phyloP scores from a whole-genome alignment of 1,140 invertebrate genomes.

The Drosophila orosa region DNA sequence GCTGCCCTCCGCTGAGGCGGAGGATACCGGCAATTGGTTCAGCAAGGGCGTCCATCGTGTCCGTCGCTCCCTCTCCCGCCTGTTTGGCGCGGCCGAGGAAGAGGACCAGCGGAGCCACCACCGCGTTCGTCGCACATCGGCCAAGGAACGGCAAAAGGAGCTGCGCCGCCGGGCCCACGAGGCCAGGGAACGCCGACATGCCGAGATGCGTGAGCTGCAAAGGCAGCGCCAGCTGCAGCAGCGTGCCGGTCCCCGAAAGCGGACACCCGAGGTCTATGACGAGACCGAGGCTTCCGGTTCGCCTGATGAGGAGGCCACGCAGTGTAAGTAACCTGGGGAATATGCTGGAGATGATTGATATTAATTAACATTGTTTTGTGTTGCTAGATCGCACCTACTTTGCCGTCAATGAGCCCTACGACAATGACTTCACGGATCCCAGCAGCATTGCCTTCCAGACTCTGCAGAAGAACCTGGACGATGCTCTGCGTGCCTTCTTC shows the following conservation, averaged over 20 bases:
- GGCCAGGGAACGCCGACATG: neutral
- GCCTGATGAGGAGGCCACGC: conserved; percentile 27
- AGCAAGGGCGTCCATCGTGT: conserved; percentile 61
- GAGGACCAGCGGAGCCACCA: neutral
- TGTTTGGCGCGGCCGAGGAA: conserved; percentile 57
- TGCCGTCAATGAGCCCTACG: conserved; percentile 64
- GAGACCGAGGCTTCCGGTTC: conserved; percentile 52
- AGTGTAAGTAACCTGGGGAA: conserved; percentile 62
- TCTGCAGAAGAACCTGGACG: conserved; percentile 49
- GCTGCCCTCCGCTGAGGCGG: conserved; percentile 28
- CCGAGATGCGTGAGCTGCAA: conserved; percentile 6
- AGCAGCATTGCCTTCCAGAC: conserved; percentile 34
- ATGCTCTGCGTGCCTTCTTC: conserved; percentile 47
- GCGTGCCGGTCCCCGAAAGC: conserved; percentile 13
- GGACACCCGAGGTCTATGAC: conserved; percentile 45
- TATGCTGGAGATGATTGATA: too few species aligned
- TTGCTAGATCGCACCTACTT: conserved; percentile 55
- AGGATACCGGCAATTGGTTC: conserved; percentile 55
- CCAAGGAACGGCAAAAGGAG: conserved; percentile 15
- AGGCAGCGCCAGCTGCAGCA: conserved; percentile 13
- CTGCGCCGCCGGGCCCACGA: conserved; percentile 9
- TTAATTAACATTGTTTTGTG: neutral
- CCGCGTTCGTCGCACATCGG: neutral
- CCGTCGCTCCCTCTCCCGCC: conserved; percentile 62
- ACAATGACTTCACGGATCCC: conserved; percentile 21